Conservation (phyloP, 2,797 vertebrate genomes). For the Gallinago stenura region DNA sequence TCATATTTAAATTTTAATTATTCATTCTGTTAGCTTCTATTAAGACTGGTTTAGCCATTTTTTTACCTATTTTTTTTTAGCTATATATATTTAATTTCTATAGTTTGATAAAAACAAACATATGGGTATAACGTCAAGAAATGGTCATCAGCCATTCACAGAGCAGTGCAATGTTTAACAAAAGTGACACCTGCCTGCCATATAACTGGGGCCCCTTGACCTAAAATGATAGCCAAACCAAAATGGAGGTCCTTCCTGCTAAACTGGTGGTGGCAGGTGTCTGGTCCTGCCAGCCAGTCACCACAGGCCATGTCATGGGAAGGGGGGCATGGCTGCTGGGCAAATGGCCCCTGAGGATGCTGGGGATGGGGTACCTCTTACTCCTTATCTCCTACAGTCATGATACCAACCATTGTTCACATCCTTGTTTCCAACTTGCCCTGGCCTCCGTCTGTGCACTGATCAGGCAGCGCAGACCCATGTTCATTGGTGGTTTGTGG, state of each 20-base stretch:
- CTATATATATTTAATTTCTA: background rate
- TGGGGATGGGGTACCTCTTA: fast-evolving
- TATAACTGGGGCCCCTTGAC: background rate
- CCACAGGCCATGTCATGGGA: background rate
- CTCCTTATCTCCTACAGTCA: fast-evolving
- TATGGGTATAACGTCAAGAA: background rate
- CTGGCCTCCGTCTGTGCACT: fast-evolving
- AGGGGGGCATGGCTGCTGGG: background rate
- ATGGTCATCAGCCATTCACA: background rate
- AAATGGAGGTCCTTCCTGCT: background rate
- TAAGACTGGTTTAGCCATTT: background rate
- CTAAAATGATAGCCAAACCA: background rate
- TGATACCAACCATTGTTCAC: fast-evolving
- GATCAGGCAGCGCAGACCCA: background rate
- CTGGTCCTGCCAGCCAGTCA: background rate
- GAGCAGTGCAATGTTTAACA: background rate
- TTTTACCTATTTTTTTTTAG: background rate
- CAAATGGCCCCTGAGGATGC: background rate
- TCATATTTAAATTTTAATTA: background rate
- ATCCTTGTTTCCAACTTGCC: background rate
- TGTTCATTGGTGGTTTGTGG: background rate
- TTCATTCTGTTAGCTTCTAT: background rate
- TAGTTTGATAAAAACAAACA: background rate
- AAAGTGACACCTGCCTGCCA: background rate
- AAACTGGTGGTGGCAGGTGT: background rate